These are phyloP conservation scores for Myotis pilosus DNA, from an alignment of 2,797 vertebrate genomes.

Conservation along the genomic window DNA sequence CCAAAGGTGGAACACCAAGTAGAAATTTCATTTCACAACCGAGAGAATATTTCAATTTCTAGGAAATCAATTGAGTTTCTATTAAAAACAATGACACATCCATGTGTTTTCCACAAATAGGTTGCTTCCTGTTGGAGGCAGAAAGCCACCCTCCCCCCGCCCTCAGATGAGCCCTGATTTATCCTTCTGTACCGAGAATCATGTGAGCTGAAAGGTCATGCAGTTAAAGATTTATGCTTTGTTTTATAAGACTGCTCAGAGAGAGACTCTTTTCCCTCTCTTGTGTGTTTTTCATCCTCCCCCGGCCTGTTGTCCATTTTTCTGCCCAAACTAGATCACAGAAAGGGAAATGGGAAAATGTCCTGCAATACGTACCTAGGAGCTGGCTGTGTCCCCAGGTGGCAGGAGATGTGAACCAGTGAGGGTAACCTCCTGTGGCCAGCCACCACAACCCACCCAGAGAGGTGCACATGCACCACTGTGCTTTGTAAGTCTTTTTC, in stretches of 20 bases:
- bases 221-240: constrained; percentile 80
- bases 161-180: constrained; percentile 74
- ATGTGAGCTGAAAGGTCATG: constrained; percentile 77
- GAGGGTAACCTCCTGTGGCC: constrained; percentile 37
- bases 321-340: constrained; percentile 68
- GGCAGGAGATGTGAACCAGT: constrained; percentile 46
- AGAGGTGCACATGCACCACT: constrained; percentile 54
- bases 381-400: constrained; percentile 49
- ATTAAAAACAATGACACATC: constrained; percentile 68
- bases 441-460: constrained; percentile 63
- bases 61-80: constrained; percentile 65
- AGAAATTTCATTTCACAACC: constrained; percentile 72
- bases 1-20: constrained; percentile 53
- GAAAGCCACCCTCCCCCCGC: constrained; percentile 53
- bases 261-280: constrained; percentile 64
- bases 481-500: constrained; percentile 78
- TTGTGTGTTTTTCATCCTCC: constrained; percentile 66
- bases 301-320: constrained; percentile 68
- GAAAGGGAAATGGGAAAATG: constrained; percentile 67
- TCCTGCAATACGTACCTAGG: constrained; percentile 41
- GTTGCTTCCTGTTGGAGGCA: constrained; percentile 56
- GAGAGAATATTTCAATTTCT: constrained; percentile 69
- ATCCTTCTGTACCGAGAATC: constrained; percentile 71
- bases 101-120: constrained; percentile 56
- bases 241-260: constrained; percentile 78